Percentiles rank a stretch among this genome's conserved stretches.
These are phyloP conservation scores for Xestia c-nigrum DNA, from an alignment of 2,888 invertebrate species.

Conservation along the genomic window DNA sequence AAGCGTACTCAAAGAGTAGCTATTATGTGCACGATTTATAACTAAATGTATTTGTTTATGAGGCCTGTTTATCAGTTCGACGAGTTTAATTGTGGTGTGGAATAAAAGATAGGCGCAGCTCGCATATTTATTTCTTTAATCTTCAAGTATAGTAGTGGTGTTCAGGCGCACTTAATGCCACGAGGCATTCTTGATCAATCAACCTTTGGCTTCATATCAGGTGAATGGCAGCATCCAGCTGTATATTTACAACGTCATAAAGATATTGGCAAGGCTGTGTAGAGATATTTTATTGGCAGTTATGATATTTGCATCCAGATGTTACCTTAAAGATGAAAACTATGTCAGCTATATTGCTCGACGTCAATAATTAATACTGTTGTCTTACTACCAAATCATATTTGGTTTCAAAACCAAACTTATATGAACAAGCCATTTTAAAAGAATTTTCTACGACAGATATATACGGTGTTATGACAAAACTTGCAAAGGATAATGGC, in stretches of 20 bases:
- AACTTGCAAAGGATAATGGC: background rate
- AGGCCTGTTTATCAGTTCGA: slow-evolving; percentile 63
- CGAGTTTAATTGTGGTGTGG: slow-evolving; percentile 62
- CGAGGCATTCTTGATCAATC: background rate
- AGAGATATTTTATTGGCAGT: background rate
- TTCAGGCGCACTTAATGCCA: background rate
- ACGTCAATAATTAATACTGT: background rate
- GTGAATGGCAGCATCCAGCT: slow-evolving; percentile 20
- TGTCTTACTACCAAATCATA: background rate
- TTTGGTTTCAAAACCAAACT: background rate
- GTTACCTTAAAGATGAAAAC: background rate
- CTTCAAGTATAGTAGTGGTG: background rate
- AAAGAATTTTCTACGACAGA: background rate
- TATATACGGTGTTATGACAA: background rate
- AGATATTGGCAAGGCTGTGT: background rate
- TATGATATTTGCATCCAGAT: background rate
- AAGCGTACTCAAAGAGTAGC: slow-evolving; percentile 67
- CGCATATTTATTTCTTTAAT: slow-evolving; percentile 4
- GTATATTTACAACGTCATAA: slow-evolving; percentile 12
- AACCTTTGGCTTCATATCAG: slow-evolving; percentile 16
- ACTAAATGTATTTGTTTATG: slow-evolving; percentile 70
- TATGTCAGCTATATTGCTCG: background rate
- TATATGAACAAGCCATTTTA: background rate
- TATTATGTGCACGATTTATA: slow-evolving; percentile 69
- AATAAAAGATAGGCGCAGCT: slow-evolving; percentile 49